Conservation (phyloP, 2,797 vertebrate species). For the Columba guinea region DNA sequence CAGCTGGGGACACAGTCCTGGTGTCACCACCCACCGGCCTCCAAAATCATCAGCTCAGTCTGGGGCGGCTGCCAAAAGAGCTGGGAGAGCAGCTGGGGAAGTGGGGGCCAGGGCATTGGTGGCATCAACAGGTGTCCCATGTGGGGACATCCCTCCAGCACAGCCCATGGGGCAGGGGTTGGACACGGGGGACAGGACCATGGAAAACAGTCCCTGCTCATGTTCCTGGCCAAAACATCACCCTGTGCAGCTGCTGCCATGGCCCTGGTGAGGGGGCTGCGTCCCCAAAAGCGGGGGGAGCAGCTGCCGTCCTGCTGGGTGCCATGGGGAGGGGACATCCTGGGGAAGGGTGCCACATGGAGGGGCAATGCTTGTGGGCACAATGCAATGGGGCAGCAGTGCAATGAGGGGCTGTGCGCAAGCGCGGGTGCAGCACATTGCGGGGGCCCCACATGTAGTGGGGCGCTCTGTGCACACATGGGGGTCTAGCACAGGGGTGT, state of each 20-base stretch:
- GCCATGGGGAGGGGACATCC: neutral
- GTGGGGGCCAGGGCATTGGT: neutral
- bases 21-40: too few species aligned
- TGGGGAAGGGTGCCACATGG: neutral
- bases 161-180: neutral
- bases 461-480: too few species aligned
- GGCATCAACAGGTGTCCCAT: neutral
- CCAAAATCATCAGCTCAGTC: neutral
- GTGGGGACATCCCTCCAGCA: accelerated
- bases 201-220: neutral
- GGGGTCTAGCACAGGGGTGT: too few species aligned
- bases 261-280: neutral
- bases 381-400: neutral
- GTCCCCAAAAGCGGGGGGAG: accelerated
- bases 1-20: neutral
- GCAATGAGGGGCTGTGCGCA: neutral
- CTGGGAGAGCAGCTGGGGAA: accelerated
- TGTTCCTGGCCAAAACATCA: accelerated
- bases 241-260: neutral
- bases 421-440: too few species aligned
- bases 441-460: neutral
- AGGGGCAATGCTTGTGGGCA: too few species aligned
- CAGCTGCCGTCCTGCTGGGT: neutral
- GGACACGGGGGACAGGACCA: neutral
- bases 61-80: accelerated